phyloP scores from a whole-genome alignment of 2,888 invertebrate species.

The Thumatha senex region DNA sequence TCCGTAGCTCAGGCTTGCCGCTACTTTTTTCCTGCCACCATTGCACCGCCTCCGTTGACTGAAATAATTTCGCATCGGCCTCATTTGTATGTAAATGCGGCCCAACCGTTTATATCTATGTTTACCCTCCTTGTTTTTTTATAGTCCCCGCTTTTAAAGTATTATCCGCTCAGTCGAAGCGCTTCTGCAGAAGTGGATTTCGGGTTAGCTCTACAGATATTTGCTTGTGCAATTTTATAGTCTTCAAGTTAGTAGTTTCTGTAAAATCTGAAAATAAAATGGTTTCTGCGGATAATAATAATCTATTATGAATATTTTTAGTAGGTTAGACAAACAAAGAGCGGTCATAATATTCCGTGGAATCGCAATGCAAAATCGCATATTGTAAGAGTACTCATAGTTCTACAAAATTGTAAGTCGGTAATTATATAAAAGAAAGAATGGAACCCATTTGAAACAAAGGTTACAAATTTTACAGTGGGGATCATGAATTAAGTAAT shows the following conservation, averaged over 20 bases:
- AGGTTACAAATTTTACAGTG: too few relatives aligned
- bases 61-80: constrained; percentile 62
- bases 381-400: too few relatives aligned
- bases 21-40: constrained; percentile 43
- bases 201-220: constrained; percentile 26
- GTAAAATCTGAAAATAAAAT: constrained; percentile 13
- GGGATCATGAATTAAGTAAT: too few relatives aligned
- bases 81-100: constrained; percentile 77
- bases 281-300: neutral
- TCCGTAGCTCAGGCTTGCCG: constrained; percentile 24
- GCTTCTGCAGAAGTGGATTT: constrained; percentile 29
- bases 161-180: constrained; percentile 37
- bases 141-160: constrained; percentile 52
- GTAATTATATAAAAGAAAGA: too few relatives aligned
- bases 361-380: too few relatives aligned
- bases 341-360: too few relatives aligned
- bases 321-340: too few relatives aligned
- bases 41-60: constrained; percentile 49
- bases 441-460: too few relatives aligned
- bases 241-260: constrained; percentile 13
- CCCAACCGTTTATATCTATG: constrained; percentile 68
- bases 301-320: too few relatives aligned
- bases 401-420: too few relatives aligned
- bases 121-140: constrained; percentile 65
- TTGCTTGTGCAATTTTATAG: constrained; percentile 20